Evolutionary conservation across 2,113 vertebrate genomes (phyloP), one percentile per base, ranked within the genome.

Genomic region (Ceratotherium simum): DNA sequence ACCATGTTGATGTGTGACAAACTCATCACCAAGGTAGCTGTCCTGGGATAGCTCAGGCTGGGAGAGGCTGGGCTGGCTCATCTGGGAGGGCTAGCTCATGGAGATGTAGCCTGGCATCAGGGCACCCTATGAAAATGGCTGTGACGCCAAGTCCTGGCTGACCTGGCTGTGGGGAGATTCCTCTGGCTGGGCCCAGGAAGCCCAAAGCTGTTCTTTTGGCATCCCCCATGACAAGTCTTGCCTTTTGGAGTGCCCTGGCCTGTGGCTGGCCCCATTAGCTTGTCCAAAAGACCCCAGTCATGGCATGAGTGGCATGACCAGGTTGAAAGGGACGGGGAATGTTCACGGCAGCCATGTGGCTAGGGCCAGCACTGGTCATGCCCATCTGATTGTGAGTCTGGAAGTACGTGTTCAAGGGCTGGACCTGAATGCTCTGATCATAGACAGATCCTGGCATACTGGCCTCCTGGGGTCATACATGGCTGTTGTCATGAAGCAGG

Each of bases 331-430:
- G 88, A 99, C 99, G n/a, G 99, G 17, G 99, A 82, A 99, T 99
- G 98, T 99, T 99, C 99, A 99, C 99, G 9, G 99, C 99, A 0
- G 99, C 98, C 98, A 99, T 99, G 0, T 99, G 99, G 98, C 99
- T 99, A 36, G 99, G 99, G 12, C 99, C 99, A 0, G 99, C 98
- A 0, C 99, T 99, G 72, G 99, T 99, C 99, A 99, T 99, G 89
- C 99, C 99, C 0, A 99, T 99, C 99, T 99, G 99, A 98, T 99
- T 99, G 0, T 99, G 99, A 12, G 99, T 99, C 92, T 99, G 99
- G 98, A 99, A 99, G 98, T 99, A 99, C 99, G 99, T 99, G 98
- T 99, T 99, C 56, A 99, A 99, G 0, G 99, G 99, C 60, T 99
- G 99, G 2, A 99, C 99, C 90, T 99, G 98, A 96, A 98, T 99